A percentile compares a stretch with the other conserved stretches of the same genome.
These are phyloP conservation scores for Dolichopus griseipennis DNA, from an alignment of 2,888 invertebrate species.

Conservation along the genomic window DNA sequence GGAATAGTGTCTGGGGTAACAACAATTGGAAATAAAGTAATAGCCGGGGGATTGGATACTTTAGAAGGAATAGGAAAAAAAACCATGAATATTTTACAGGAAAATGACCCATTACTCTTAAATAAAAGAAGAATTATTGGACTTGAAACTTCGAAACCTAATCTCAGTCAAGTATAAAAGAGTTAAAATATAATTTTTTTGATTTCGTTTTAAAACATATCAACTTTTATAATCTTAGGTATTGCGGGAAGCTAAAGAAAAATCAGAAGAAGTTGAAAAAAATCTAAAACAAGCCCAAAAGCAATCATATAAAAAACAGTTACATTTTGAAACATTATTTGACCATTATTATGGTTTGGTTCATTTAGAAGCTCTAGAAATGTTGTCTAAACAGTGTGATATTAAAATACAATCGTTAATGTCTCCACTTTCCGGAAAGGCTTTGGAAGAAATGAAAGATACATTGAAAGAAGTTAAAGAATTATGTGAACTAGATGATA, in stretches of 20 bases:
- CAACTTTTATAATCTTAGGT: conserved; percentile 45
- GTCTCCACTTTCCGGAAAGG: conserved; percentile 49
- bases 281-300: conserved; percentile 33
- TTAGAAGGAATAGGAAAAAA: conserved; percentile 90
- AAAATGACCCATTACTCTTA: conserved; percentile 81
- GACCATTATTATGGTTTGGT: conserved; percentile 83
- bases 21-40: conserved; percentile 56
- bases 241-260: conserved; percentile 60
- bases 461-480: conserved; percentile 71
- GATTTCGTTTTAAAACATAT: too few species aligned
- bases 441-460: conserved; percentile 60
- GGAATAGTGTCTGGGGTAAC: conserved; percentile 32
- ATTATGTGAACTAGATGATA: conserved; percentile 62
- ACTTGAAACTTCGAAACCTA: conserved; percentile 34
- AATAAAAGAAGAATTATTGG: conserved; percentile 51
- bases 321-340: conserved; percentile 70
- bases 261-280: conserved; percentile 46
- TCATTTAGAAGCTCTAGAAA: conserved; percentile 84
- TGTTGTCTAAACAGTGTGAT: conserved; percentile 73
- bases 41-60: conserved; percentile 75
- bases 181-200: background rate
- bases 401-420: conserved; percentile 62
- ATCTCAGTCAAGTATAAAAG: conserved; percentile 31
- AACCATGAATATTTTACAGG: conserved; percentile 86
- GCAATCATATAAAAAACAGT: conserved; percentile 41